Percentiles rank a stretch among this genome's conserved stretches.
These are phyloP conservation scores for Pelagia noctiluca DNA, from an alignment of 30 jellyfish, hydroid and myxozoan genomes.

Conservation along the genomic window DNA sequence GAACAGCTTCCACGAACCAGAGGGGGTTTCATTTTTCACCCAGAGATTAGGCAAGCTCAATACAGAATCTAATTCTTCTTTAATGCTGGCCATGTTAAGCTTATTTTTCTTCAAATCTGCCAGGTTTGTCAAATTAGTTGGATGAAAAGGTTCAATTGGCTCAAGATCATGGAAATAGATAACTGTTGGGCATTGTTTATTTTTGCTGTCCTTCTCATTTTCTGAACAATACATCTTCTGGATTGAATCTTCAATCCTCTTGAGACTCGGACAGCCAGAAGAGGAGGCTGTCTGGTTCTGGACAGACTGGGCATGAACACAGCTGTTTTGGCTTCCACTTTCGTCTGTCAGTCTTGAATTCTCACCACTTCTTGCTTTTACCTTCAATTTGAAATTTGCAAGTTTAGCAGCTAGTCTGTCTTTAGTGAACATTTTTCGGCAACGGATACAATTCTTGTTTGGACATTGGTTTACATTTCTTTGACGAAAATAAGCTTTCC, in stretches of 20 bases:
- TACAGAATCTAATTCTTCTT: constrained; percentile 23
- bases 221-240: background rate
- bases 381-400: background rate
- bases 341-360: constrained; percentile 6
- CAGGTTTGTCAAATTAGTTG: too few species aligned
- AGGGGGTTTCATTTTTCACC: constrained; percentile 48
- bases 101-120: background rate
- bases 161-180: constrained; percentile 25
- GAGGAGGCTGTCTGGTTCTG: too few species aligned
- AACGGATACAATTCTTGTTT: constrained; percentile 50
- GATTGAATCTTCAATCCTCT: background rate
- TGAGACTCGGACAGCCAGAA: too few species aligned
- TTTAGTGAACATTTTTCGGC: constrained; percentile 20
- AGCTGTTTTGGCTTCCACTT: too few species aligned
- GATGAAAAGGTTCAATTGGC: constrained; percentile 34
- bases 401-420: constrained; percentile 1
- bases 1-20: constrained; percentile 65
- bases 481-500: background rate
- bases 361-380: constrained; percentile 4
- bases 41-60: constrained; percentile 29
- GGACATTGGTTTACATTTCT: constrained; percentile 23
- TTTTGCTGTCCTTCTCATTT: background rate
- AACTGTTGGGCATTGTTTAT: constrained; percentile 49
- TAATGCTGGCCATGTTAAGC: background rate
- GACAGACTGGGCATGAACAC: too few species aligned